Evolutionary conservation across 2,888 invertebrate genomes (phyloP), one percentile per base, ranked within the genome.

Genomic region (Rosalia funebris): DNA sequence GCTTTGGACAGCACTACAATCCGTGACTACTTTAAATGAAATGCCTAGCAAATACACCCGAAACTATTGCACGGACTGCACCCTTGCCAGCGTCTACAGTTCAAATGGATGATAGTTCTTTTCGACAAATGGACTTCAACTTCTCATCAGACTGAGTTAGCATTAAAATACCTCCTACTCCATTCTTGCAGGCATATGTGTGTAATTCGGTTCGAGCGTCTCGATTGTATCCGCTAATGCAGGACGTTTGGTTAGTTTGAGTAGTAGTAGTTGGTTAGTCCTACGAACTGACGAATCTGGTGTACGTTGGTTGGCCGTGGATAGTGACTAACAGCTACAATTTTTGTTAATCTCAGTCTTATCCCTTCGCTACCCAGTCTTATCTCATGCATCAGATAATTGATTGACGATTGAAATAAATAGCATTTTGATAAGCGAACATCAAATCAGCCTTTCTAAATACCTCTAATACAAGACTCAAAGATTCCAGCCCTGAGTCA

Each of bases 191-290:
- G 7, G 64, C 64, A 32, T 66, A 59, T 5, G 62, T 66, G 15
- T 63, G 66, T 5, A 65, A 53, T 53, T 66, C 65, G 3, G 66
- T 69, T 54, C 42, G 32, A 15, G 63, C 59, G 1, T 48, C 15
- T 14, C 41, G 54, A 34, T 66, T 48, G 16, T 65, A 71, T 37
- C 53, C 1, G 64, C 60, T 19, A 69, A 50, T 10, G 67, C 25
- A 9, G 70, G 70, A 11, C 47, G 32, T 25, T 25, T 7, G 3
- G 25, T 25, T 7, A 25, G 25, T 7, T 25, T 25, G 4, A 7
- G 3, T 25, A 3, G 10, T 11, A 11, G 12, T 37, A 9, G 1
- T 3, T 19, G 10, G 16, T n/a, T n/a, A n/a, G n/a, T n/a, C n/a
- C n/a, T n/a, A n/a, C 14, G 16, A 4, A 17, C 41, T n/a, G n/a